These are phyloP conservation scores for Chaenogobius annularis DNA, from an alignment of 2,113 vertebrate species.

Conservation along the genomic window DNA sequence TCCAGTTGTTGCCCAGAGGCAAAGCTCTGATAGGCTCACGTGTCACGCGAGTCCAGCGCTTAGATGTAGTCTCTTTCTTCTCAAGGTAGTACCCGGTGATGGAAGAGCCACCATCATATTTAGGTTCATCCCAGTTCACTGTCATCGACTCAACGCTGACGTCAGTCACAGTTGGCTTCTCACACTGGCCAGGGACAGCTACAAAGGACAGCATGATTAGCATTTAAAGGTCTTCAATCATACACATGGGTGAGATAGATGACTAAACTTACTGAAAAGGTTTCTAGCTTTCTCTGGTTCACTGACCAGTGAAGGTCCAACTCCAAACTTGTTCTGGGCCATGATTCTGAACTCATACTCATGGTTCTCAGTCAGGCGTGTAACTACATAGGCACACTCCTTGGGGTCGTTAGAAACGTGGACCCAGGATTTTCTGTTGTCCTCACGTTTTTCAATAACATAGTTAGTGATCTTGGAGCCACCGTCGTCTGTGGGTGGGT, in stretches of 20 bases:
- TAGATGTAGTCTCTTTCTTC: conserved; percentile 91
- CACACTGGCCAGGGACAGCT: conserved; percentile 96
- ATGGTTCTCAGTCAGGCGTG: conserved; percentile 91
- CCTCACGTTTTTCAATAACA: conserved; percentile 94
- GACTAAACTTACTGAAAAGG: conserved; percentile 88
- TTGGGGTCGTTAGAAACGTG: conserved; percentile 89
- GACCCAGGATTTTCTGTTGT: conserved; percentile 93
- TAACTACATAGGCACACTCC: conserved; percentile 90
- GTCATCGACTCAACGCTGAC: conserved; percentile 90
- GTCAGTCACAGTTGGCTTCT: conserved; percentile 92
- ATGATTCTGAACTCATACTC: conserved; percentile 95
- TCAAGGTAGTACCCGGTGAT: conserved; percentile 94
- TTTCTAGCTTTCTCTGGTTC: conserved; percentile 95
- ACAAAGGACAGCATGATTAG: conserved; percentile 13
- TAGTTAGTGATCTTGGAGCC: conserved; percentile 97
- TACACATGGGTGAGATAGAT: not conserved
- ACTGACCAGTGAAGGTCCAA: conserved; percentile 90
- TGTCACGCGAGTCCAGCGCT: conserved; percentile 92
- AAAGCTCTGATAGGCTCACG: conserved; percentile 90
- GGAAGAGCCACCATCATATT: conserved; percentile 95
- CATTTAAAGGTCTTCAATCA: not conserved
- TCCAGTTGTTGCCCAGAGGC: conserved; percentile 88
- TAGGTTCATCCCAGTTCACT: conserved; percentile 96
- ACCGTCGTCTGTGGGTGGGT: conserved; percentile 89
- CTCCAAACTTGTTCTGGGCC: conserved; percentile 97